Conservation (phyloP, 2,113 vertebrate species). For the Castor canadensis region DNA sequence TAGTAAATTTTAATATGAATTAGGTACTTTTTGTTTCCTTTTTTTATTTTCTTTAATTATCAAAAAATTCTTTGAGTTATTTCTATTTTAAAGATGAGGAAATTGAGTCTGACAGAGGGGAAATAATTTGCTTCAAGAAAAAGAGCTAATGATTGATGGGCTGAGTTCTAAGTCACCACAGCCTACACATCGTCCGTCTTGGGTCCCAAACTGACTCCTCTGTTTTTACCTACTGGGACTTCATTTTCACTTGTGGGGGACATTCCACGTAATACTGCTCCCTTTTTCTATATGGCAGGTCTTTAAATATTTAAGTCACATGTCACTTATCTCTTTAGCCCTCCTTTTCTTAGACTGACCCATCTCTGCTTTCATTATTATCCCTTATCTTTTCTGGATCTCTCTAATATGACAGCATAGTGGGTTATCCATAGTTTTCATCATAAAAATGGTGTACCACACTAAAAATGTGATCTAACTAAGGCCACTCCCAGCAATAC, state of each 20-base stretch:
- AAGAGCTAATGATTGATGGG: background rate
- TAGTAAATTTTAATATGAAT: background rate
- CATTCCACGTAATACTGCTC: background rate
- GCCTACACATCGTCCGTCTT: background rate
- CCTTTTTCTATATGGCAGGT: background rate
- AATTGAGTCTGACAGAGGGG: background rate
- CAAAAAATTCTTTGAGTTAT: background rate
- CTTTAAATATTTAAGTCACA: background rate
- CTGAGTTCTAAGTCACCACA: background rate
- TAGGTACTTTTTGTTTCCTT: background rate
- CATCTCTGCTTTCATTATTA: background rate
- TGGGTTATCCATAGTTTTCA: background rate
- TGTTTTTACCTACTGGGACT: background rate
- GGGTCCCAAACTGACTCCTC: background rate
- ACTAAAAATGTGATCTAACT: background rate
- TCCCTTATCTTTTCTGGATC: background rate
- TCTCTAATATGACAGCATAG: background rate
- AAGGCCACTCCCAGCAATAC: too few relatives aligned
- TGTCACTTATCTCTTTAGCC: background rate
- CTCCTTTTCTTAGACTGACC: background rate
- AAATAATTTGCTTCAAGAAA: background rate
- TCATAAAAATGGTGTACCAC: background rate
- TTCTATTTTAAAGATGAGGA: background rate
- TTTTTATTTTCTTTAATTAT: background rate
- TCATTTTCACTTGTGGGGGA: background rate